Evolutionary conservation across 2,888 invertebrate genomes (phyloP), one percentile per base, ranked within the genome.

Genomic region (Drosophila quinaria): DNA sequence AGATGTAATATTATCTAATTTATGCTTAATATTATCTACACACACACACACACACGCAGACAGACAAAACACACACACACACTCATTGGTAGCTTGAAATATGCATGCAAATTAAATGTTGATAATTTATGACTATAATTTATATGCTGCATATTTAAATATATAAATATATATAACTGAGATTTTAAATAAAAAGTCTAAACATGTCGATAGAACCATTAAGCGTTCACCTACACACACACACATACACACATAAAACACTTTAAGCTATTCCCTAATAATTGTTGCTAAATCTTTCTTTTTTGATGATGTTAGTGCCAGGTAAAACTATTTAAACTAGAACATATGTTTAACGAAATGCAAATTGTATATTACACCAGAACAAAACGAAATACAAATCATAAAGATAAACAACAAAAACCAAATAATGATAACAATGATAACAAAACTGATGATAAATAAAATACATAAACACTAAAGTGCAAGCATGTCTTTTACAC

Each of bases 201-300:
- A 84, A 84, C 67, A 87, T 84, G 84, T 84, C 84, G 84, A 84
- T 84, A 84, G 84, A 84, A 84, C 84, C 84, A 81, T 65, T 65
- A 80, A 80, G 84, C 81, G 84, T 84, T 84, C 87, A 76, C 68
- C 49, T 51, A 59, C 51, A 72, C 79, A 74, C 52, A 61, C 46
- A 55, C 42, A 63, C 64, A 67, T 13, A 46, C 46, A 46, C 35
- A 51, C 47, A 49, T 55, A n/a, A n/a, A n/a, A 58, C 62, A 62
- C 46, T 41, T 59, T 54, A 71, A 64, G 55, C 58, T 72, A 55
- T 49, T 58, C 22, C 59, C 67, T 49, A 64, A 70, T 68, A 67
- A 70, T 39, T 71, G 62, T 78, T 74, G 64, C 65, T 64, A 55
- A 55, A 55, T 67, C 47, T 47, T n/a, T 41, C 62, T 60, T 58